Base-by-base conservation (phyloP, 1,140 invertebrate genomes). In the Stenopsyche tienmushanensis region DNA sequence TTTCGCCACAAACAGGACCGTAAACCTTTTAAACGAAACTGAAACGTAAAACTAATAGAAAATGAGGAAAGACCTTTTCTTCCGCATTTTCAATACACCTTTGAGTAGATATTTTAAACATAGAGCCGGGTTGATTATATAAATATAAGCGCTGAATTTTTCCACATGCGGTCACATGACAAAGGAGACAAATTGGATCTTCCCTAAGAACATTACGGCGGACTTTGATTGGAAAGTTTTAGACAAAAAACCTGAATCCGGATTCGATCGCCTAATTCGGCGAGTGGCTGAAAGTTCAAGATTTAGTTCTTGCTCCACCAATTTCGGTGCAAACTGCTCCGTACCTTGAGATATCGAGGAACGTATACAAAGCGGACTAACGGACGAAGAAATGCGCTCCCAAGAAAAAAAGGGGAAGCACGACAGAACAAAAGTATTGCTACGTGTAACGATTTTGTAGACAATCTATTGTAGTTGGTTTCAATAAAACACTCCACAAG, bases 381-480 rank as follows among this genome's bases (percentile, higher is more conserved):
- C n/a, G n/a, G 41, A 17, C 3, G 18, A 44, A 44, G 41, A 17
- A 44, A 44, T 15, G 18, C 18, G 41, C 18, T 44, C 41, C 9
- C 21, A 23, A 50, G 23, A 50, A 18, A 50, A 50, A 50, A 50
- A 23, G 47, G 17, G 21, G 47, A 34, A 34, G 29, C 21, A n/a
- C 15, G 10, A 20, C 21, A n/a, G 47, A 50, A 50, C 47, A 50
- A 50, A 50, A 50, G 47, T 50, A 50, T 50, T 50, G 47, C 47
- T 50, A 50, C 47, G 47, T 50, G 47, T 50, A 50, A 50, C 47
- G 47, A 21, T 50, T 50, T 21, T 21, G 47, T 20, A n/a, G 47
- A 50, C 29, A 34, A 34, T 34, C 29, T 34, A 34, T 34, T 18
- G 47, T 50, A 9, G 47, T 18, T 15, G 23, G 47, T 50, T 50